A percentile compares a stretch with the other conserved stretches of the same genome.
phyloP scores from a whole-genome alignment of 1,140 invertebrate species.

The Sarcophaga bullata region DNA sequence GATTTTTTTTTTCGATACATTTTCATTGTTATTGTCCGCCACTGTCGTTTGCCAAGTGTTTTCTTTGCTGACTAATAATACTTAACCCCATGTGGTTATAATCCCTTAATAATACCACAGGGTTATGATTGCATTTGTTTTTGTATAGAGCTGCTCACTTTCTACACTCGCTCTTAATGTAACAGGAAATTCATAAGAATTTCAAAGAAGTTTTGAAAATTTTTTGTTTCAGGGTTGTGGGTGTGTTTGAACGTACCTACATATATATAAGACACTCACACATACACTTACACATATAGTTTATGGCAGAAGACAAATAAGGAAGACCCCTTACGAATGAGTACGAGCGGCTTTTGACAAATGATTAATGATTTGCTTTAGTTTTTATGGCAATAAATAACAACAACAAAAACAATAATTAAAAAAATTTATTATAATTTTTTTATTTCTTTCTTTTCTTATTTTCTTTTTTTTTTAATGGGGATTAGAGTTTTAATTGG shows the following conservation, averaged over 20 bases:
- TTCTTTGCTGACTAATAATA: conserved; percentile 6
- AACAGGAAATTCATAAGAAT: conserved; percentile 18
- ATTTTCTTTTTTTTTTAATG: no score
- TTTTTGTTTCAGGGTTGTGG: neutral
- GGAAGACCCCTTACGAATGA: no score
- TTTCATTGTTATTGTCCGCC: neutral
- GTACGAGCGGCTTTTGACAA: no score
- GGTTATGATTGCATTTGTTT: neutral
- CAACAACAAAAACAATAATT: no score
- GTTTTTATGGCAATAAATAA: no score
- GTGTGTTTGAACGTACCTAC: neutral
- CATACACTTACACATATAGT: no score
- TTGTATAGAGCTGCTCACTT: neutral
- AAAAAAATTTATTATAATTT: no score
- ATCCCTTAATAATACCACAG: neutral
- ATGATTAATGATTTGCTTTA: no score
- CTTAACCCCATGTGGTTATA: conserved; percentile 14
- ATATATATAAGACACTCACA: no score
- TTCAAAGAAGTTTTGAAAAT: neutral
- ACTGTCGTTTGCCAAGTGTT: neutral
- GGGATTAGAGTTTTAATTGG: no score
- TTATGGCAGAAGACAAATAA: no score
- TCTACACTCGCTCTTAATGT: neutral
- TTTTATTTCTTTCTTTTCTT: no score
- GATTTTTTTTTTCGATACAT: neutral